phyloP scores from a whole-genome alignment of 2,797 vertebrate species.

The Acanthopagrus latus region DNA sequence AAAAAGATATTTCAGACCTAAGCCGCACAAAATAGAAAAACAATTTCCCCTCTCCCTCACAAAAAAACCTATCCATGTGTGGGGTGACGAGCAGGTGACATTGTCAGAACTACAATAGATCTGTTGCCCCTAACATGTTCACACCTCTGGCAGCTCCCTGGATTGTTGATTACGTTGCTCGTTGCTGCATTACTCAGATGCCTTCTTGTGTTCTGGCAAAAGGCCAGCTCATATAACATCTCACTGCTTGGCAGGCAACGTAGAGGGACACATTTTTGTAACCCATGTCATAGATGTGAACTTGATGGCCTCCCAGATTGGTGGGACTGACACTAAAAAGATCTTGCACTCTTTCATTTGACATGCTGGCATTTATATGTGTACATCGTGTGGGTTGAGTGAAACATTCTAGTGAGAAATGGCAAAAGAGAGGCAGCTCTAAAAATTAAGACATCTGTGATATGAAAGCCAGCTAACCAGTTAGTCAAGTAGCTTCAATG shows the following conservation, averaged over 20 bases:
- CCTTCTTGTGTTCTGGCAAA: background rate
- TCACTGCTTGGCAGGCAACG: background rate
- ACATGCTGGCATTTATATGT: background rate
- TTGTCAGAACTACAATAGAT: background rate
- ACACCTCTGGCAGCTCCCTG: background rate
- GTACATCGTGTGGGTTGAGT: background rate
- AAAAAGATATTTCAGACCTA: background rate
- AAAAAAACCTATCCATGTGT: background rate
- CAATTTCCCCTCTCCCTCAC: background rate
- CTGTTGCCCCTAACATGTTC: background rate
- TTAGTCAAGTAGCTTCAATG: background rate
- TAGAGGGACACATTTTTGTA: background rate
- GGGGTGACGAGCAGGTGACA: background rate
- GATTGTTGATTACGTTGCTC: background rate
- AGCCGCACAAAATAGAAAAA: background rate
- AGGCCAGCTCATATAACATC: background rate
- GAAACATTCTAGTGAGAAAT: background rate
- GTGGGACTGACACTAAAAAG: background rate
- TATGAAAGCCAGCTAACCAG: background rate
- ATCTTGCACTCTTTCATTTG: background rate
- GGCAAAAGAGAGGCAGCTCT: background rate
- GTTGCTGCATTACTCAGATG: slow-evolving; percentile 5
- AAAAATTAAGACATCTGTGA: slow-evolving; percentile 1
- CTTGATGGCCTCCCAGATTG: background rate
- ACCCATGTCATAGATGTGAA: background rate